Base-by-base conservation (phyloP, 2,888 invertebrate genomes). In the Epinotia bilunana region DNA sequence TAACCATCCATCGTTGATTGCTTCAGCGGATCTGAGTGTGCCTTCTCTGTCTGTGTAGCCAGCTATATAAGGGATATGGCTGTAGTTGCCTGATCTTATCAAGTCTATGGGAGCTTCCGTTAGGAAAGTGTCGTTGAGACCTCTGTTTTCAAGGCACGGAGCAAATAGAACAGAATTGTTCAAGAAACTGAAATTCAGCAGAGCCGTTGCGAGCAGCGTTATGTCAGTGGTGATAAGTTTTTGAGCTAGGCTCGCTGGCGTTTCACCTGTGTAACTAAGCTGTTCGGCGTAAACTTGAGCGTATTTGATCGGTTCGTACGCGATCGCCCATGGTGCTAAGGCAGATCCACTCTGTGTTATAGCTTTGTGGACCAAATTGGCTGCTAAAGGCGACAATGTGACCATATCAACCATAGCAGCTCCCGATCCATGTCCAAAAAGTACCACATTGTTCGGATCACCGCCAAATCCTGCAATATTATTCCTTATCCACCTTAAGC, bases 341-440 rank as follows among this genome's bases (percentile, higher is more conserved):
- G 87, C 89, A 2, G 93, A 92, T 1, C 94, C 94, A 79, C 94
- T 94, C 0, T 91, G 79, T 43, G 87, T 84, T 23, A 94, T 84
- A 2, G 89, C 93, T 83, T 93, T 93, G 55, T 91, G 90, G 0
- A 89, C 81, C 43, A 93, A 82, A 68, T 85, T 83, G 23, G 83
- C 73, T 5, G 90, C 78, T 77, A 83, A 79, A 2, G 89, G 86
- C 5, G 91, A 88, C 78, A 94, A 77, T 1, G 91, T 91, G 46
- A 94, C 80, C 9, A 94, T 81, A 78, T 94, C 94, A 0, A 90
- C 94, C 80, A 93, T 87, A 2, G 96, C 95, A 1, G 96, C 97
- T 9, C 97, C 97, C 1, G 97, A 96, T 18, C 96, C 96, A 84
- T 98, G 97, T 0, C 98, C 98, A 85, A 97, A 95, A 0, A 98